Evolutionary conservation across 2,113 vertebrate genomes (phyloP), one percentile per base, ranked within the genome.

Genomic region (Calidris pugnax): DNA sequence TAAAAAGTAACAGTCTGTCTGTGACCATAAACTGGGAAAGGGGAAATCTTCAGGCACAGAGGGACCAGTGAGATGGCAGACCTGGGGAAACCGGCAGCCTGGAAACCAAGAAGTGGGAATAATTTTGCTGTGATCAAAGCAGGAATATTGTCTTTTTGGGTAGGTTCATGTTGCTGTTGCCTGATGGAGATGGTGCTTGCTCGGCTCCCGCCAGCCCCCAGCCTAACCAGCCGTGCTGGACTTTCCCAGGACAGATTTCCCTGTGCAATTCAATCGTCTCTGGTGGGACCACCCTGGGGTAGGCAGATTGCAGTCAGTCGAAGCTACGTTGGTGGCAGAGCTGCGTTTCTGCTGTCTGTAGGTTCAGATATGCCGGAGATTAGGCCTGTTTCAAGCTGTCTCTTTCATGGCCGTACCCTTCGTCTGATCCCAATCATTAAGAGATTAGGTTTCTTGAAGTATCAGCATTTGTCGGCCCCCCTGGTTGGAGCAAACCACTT

Each of bases 381-480:
- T 93, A 98, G 95, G 90, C 77, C 90, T 95, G 68, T 97, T 98
- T 98, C 95, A 95, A 95, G 92, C 95, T 95, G 93, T 91, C 94
- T 96, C 80, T 96, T 95, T 91, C 81, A 87, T 30, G 45, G 63
- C 68, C 53, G 3, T 95, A 56, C 76, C 89, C 89, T 94, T 95
- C 19, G 7, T 86, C 96, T 97, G 96, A 98, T 96, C 96, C 74
- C 37, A 85, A 73, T 97, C 97, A 98, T 98, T 98, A 98, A 98
- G 91, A 97, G 97, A 98, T 98, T 98, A 97, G 51, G 55, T 98
- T 98, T 97, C 97, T 96, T 97, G 96, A 98, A 98, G 97, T 96
- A 97, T 85, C 96, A 95, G 96, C 89, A 72, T 97, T 97, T 94
- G 63, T 91, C 1, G 4, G 19, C 45, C 75, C 80, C 77, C 84